phyloP scores from a whole-genome alignment of 2,797 vertebrate genomes.

The Gadopsis marmoratus region DNA sequence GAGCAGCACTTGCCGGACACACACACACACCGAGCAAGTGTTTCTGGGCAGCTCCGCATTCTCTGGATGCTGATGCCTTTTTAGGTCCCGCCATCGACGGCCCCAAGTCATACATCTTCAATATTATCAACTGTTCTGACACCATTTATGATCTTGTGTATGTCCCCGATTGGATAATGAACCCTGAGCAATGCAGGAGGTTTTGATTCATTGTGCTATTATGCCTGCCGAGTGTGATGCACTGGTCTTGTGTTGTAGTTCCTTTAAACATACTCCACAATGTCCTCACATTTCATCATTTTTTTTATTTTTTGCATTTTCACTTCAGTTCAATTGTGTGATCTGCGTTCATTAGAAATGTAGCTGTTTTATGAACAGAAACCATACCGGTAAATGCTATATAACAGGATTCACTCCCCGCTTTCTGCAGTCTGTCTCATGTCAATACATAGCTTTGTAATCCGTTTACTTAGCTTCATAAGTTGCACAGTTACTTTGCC shows the following conservation, averaged over 20 bases:
- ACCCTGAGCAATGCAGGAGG: background rate
- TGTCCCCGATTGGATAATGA: background rate
- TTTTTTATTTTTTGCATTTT: slow-evolving; percentile 11
- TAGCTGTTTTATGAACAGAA: background rate
- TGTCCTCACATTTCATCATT: slow-evolving; percentile 12
- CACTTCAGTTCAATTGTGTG: background rate
- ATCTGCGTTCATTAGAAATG: background rate
- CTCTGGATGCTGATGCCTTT: slow-evolving; percentile 50
- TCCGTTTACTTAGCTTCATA: slow-evolving; percentile 20
- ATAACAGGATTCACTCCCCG: background rate
- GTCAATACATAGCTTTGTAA: background rate
- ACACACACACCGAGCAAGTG: slow-evolving; percentile 57
- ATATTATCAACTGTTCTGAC: slow-evolving; percentile 22
- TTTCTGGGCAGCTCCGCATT: slow-evolving; percentile 64
- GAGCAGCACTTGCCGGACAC: slow-evolving; percentile 58
- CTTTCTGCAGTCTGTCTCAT: background rate
- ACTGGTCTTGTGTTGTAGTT: background rate
- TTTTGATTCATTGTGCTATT: slow-evolving; percentile 16
- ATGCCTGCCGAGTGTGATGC: background rate
- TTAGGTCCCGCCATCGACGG: slow-evolving; percentile 16
- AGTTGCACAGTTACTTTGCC: slow-evolving; percentile 8
- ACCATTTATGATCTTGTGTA: background rate
- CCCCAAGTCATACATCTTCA: background rate
- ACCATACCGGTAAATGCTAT: background rate
- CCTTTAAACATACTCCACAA: slow-evolving; percentile 23